Evolutionary conservation across 2,888 invertebrate genomes (phyloP).

Genomic region (Netelia inedita): DNA sequence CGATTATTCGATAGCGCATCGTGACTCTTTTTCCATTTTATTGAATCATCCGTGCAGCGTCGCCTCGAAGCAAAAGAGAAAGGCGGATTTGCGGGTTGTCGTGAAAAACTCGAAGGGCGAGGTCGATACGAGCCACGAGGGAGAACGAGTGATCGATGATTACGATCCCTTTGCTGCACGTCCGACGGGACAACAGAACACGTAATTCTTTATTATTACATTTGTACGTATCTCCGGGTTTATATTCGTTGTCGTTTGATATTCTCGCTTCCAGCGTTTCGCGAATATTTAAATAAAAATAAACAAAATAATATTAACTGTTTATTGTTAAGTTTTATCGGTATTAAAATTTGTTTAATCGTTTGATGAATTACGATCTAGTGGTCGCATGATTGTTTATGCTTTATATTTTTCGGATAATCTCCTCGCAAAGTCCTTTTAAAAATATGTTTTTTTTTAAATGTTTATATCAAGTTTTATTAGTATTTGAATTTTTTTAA

Average conservation of each 20-base stretch:
- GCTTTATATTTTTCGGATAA: too few species aligned
- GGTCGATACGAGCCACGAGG: conserved; percentile 32
- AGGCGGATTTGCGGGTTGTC: conserved; percentile 45
- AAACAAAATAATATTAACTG: too few species aligned
- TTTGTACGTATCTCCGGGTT: background rate
- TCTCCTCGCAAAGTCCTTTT: too few species aligned
- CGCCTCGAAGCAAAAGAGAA: conserved; percentile 51
- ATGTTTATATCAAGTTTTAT: too few species aligned
- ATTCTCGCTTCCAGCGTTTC: background rate
- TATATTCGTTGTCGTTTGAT: background rate
- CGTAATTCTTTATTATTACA: conserved; percentile 85
- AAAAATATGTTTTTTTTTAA: too few species aligned
- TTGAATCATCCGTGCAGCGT: conserved; percentile 50
- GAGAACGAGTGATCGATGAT: conserved; percentile 83
- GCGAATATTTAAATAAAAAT: too few species aligned
- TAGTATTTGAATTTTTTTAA: too few species aligned
- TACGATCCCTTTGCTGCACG: conserved; percentile 90
- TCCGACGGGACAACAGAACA: conserved; percentile 88
- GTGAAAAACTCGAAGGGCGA: conserved; percentile 60
- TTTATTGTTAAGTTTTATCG: too few species aligned
- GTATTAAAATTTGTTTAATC: too few species aligned
- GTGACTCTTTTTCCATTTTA: conserved; percentile 23
- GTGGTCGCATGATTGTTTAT: too few species aligned
- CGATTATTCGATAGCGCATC: conserved; percentile 43
- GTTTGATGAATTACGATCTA: too few species aligned